These are phyloP conservation scores for Hetaerina titia DNA, from an alignment of 2,888 invertebrate species.

Conservation along the genomic window DNA sequence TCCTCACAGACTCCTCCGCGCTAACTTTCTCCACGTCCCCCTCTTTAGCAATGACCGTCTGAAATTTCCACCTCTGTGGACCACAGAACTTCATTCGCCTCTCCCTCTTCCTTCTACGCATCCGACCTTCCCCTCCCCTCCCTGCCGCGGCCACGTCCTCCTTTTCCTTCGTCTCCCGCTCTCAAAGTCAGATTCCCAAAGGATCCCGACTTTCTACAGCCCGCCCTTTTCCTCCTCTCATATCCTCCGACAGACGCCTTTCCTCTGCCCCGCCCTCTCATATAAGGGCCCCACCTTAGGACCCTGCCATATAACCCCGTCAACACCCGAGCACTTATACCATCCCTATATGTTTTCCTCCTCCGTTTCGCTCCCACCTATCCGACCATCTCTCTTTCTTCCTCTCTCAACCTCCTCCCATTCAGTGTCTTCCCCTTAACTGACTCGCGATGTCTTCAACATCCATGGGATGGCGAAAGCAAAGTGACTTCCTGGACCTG, in stretches of 20 bases:
- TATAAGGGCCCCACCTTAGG: neutral
- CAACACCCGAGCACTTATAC: neutral
- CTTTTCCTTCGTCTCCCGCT: slow-evolving; percentile 25
- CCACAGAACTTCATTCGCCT: slow-evolving; percentile 47
- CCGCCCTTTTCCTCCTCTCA: neutral
- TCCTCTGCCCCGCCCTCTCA: neutral
- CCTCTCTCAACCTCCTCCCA: neutral
- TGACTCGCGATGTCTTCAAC: neutral
- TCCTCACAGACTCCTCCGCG: neutral
- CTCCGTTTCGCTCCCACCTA: neutral
- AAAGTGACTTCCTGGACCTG: too few species aligned
- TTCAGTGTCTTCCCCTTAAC: neutral
- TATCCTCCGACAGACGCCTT: slow-evolving; percentile 15
- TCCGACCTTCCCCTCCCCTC: neutral
- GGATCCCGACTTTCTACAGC: neutral
- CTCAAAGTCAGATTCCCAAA: slow-evolving; percentile 46
- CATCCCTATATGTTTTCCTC: neutral
- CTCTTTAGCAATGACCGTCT: neutral
- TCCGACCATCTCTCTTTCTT: neutral
- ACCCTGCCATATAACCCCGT: neutral
- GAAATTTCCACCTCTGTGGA: slow-evolving; percentile 46
- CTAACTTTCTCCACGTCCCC: neutral
- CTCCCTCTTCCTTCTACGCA: neutral
- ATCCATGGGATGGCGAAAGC: too few species aligned
- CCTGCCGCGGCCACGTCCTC: neutral